Conservation (phyloP, 2,888 invertebrate species). For the Cheilosia soror region DNA sequence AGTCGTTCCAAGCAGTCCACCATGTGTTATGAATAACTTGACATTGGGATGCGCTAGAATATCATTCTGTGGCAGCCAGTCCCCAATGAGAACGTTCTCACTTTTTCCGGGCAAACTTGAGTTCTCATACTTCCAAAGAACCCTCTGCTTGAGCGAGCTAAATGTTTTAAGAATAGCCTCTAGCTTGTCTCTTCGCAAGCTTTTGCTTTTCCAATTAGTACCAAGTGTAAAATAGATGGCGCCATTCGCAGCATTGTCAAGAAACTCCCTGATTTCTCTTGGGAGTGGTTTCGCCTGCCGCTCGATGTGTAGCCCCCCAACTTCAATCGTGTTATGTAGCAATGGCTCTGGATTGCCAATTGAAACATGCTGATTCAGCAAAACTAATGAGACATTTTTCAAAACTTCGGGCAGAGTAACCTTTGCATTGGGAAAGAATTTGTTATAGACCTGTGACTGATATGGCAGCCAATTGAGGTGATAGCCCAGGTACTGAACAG, state of each 20-base stretch:
- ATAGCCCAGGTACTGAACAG: constrained; percentile 77
- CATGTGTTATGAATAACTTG: constrained; percentile 85
- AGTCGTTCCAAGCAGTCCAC: constrained; percentile 84
- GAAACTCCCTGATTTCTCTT: constrained; percentile 75
- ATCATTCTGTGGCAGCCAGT: constrained; percentile 83
- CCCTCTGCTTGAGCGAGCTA: constrained; percentile 75
- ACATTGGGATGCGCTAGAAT: constrained; percentile 84
- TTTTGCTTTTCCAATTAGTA: constrained; percentile 73
- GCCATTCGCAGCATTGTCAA: constrained; percentile 78
- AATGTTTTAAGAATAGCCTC: constrained; percentile 73
- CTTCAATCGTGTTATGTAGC: constrained; percentile 79
- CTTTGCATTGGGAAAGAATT: constrained; percentile 79
- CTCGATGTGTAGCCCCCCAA: constrained; percentile 79
- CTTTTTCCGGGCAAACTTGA: constrained; percentile 70
- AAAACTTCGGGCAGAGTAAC: constrained; percentile 78
- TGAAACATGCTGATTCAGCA: constrained; percentile 79
- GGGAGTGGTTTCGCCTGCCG: constrained; percentile 67
- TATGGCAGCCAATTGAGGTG: constrained; percentile 79
- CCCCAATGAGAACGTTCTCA: constrained; percentile 80
- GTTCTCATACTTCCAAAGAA: constrained; percentile 78
- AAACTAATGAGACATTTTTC: constrained; percentile 79
- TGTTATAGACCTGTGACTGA: constrained; percentile 79
- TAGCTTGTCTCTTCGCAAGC: constrained; percentile 70
- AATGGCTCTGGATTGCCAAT: constrained; percentile 79
- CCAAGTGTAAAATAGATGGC: constrained; percentile 80